These are phyloP conservation scores for Atherinosoma microstoma DNA, from an alignment of 2,797 vertebrate genomes.

Conservation along the genomic window DNA sequence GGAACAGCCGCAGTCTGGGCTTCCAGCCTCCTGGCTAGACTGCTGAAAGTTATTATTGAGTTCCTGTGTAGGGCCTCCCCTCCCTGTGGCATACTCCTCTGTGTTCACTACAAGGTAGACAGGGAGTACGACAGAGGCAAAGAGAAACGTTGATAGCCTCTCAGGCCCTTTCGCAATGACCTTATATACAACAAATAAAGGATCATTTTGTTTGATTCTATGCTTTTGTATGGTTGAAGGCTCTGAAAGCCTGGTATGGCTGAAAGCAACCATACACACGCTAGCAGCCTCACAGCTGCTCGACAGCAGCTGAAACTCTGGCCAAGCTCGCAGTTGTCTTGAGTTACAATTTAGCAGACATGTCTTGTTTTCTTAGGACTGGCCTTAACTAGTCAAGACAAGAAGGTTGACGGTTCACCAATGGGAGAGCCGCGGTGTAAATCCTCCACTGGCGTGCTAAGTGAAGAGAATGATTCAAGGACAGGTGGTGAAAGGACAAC, in stretches of 20 bases:
- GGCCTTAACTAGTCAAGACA: conserved; percentile 79
- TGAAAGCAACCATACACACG: conserved; percentile 51
- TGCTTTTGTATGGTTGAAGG: conserved; percentile 67
- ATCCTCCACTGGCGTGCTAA: conserved; percentile 68
- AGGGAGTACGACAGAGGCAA: conserved; percentile 57
- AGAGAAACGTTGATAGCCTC: conserved; percentile 78
- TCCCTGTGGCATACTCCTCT: conserved; percentile 83
- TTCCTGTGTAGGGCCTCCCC: conserved; percentile 90
- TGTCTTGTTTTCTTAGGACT: conserved; percentile 73
- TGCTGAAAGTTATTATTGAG: conserved; percentile 97
- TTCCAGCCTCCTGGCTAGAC: conserved; percentile 97
- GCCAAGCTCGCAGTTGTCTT: conserved; percentile 65
- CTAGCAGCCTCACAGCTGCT: conserved; percentile 69
- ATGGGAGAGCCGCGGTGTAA: conserved; percentile 60
- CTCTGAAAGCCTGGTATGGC: conserved; percentile 58
- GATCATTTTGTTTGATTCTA: conserved; percentile 80
- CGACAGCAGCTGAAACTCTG: conserved; percentile 72
- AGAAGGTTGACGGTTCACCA: conserved; percentile 71
- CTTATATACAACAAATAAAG: conserved; percentile 85
- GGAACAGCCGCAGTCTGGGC: conserved; percentile 95
- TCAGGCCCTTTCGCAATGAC: conserved; percentile 86
- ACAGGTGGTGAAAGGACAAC: conserved; percentile 64
- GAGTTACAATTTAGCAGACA: conserved; percentile 77
- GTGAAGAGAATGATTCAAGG: conserved; percentile 74
- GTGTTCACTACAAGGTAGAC: conserved; percentile 80